Evolutionary conservation across 2,888 invertebrate genomes (phyloP).

Genomic region (Eilema griseolum): DNA sequence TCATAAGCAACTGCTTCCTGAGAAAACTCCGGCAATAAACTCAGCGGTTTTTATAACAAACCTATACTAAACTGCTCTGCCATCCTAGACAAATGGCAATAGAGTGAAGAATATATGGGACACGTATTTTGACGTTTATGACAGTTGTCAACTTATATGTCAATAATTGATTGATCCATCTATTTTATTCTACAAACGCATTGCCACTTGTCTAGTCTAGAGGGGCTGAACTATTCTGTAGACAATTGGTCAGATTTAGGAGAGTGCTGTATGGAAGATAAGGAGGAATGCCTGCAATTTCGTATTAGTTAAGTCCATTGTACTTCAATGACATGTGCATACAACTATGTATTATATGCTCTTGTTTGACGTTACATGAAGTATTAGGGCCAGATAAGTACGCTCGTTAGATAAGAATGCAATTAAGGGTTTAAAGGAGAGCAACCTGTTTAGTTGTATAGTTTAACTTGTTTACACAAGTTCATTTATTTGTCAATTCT

Average conservation of each 20-base stretch:
- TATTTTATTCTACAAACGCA: too few species aligned
- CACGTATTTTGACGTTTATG: too few species aligned
- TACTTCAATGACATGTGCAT: conserved; percentile 3
- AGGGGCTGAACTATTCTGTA: too few species aligned
- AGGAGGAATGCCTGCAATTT: neutral
- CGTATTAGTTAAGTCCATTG: neutral
- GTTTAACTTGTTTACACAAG: conserved; percentile 15
- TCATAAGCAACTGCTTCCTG: neutral
- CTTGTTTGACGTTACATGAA: conserved; percentile 62
- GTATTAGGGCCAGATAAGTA: conserved; percentile 77
- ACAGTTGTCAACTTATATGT: too few species aligned
- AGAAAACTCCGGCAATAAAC: neutral
- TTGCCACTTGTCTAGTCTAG: too few species aligned
- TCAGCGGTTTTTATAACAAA: neutral
- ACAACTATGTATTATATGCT: conserved; percentile 59
- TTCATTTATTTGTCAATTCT: conserved; percentile 11
- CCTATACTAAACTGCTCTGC: too few species aligned
- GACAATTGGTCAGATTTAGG: too few species aligned
- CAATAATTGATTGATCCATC: too few species aligned
- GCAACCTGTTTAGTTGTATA: conserved; percentile 42
- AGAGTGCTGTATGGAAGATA: neutral
- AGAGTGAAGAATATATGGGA: too few species aligned
- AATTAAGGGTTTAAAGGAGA: conserved; percentile 70
- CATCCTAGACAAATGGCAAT: too few species aligned
- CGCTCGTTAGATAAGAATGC: conserved; percentile 78